These are phyloP conservation scores for Zosterops borbonicus DNA, from an alignment of 2,113 vertebrate genomes.

Conservation along the genomic window DNA sequence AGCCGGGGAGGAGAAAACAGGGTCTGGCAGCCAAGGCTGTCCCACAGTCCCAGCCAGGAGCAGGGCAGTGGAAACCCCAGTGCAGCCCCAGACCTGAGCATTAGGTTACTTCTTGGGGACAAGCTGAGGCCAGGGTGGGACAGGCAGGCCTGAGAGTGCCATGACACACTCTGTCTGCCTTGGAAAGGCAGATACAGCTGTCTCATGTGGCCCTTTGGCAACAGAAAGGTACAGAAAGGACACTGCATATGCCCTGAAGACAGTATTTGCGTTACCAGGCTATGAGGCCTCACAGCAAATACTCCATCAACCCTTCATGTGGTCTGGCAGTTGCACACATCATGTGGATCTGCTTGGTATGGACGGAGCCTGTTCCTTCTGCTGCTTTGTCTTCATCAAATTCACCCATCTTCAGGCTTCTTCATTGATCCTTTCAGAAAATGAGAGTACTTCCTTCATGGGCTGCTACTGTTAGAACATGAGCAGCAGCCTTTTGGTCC, in stretches of 20 bases:
- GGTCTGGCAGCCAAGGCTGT: not conserved
- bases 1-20: rapidly evolving
- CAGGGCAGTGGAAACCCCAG: no score
- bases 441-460: not conserved
- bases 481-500: not conserved
- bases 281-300: not conserved
- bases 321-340: not conserved
- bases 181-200: not conserved
- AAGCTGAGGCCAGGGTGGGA: not conserved
- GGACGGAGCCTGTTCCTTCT: not conserved
- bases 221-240: not conserved
- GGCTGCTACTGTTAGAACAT: not conserved
- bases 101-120: rapidly evolving
- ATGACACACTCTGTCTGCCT: not conserved
- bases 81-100: not conserved
- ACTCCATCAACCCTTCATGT: not conserved
- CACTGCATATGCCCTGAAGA: not conserved
- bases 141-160: not conserved
- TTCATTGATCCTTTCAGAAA: not conserved
- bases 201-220: not conserved
- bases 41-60: not conserved
- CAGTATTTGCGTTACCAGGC: not conserved
- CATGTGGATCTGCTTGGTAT: no score
- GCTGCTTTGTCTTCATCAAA: not conserved
- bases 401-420: not conserved